A percentile compares a stretch with the other conserved stretches of the same genome.
These are phyloP conservation scores for Hirtodrosophila alboralis DNA, from an alignment of 2,888 invertebrate genomes.

Conservation along the genomic window DNA sequence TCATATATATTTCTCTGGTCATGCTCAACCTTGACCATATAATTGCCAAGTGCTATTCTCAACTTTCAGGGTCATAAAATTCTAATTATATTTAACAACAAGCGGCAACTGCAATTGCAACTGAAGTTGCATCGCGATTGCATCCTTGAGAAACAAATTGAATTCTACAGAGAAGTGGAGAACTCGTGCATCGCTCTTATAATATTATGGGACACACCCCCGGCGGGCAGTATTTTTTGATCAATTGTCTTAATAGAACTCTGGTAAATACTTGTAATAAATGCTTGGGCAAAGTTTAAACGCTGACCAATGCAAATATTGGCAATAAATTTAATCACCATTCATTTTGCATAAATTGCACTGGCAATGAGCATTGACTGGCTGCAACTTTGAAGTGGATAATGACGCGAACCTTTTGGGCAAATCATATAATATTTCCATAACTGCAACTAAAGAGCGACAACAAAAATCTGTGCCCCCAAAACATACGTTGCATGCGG, in stretches of 20 bases:
- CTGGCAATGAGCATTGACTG: constrained; percentile 39
- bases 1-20: constrained; percentile 31
- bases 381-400: constrained; percentile 51
- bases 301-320: constrained; percentile 63
- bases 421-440: constrained; percentile 57
- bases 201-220: constrained; percentile 68
- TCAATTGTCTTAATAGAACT: constrained; percentile 24
- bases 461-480: constrained; percentile 28
- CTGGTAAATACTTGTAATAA: constrained; percentile 3
- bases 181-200: constrained; percentile 57
- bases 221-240: constrained; percentile 39
- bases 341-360: constrained; percentile 59
- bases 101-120: constrained; percentile 26
- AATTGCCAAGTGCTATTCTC: constrained; percentile 54
- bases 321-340: constrained; percentile 52
- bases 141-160: constrained; percentile 67
- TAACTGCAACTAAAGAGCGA: constrained; percentile 19
- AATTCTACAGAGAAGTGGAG: constrained; percentile 58
- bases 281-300: constrained; percentile 54
- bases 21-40: constrained; percentile 69
- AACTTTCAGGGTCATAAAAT: constrained; percentile 57
- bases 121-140: constrained; percentile 31
- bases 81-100: constrained; percentile 42
- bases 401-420: constrained; percentile 45
- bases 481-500: constrained; percentile 34